Percentiles rank a stretch among this genome's conserved stretches.
phyloP scores from a whole-genome alignment of 2,797 vertebrate species.

The Betta splendens region DNA sequence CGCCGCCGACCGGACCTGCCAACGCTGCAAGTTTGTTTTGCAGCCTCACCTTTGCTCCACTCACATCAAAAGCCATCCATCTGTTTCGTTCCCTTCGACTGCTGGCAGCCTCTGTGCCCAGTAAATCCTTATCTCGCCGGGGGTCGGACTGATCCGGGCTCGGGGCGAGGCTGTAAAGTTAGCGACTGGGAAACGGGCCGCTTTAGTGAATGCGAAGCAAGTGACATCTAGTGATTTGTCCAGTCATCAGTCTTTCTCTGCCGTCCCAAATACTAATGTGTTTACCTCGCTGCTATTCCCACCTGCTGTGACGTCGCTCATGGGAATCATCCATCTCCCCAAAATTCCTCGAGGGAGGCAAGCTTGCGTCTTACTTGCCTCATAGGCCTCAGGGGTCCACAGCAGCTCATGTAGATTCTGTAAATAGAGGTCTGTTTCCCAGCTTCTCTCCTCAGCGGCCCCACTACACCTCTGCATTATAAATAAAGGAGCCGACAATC shows the following conservation, averaged over 20 bases:
- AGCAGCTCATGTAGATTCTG: constrained; percentile 51
- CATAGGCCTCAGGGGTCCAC: constrained; percentile 36
- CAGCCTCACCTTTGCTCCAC: constrained; percentile 58
- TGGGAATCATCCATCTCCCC: constrained; percentile 49
- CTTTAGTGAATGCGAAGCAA: constrained; percentile 41
- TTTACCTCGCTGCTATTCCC: constrained; percentile 59
- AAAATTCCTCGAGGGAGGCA: constrained; percentile 48
- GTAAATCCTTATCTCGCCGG: constrained; percentile 62
- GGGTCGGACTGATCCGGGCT: constrained; percentile 49
- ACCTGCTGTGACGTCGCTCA: constrained; percentile 41
- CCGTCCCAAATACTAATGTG: constrained; percentile 35
- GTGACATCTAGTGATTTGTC: constrained; percentile 31
- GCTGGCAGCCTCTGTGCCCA: constrained; percentile 26
- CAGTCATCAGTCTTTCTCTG: constrained; percentile 15
- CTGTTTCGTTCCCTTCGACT: constrained; percentile 33
- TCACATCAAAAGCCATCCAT: constrained; percentile 50
- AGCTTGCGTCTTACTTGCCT: constrained; percentile 43
- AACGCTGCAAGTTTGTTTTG: constrained; percentile 39
- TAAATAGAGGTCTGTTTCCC: constrained; percentile 50
- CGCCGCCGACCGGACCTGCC: constrained; percentile 11
- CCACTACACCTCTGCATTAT: constrained; percentile 18
- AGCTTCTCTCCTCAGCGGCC: constrained; percentile 34
- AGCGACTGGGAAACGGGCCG: constrained; percentile 36
- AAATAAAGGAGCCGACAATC: constrained; percentile 38
- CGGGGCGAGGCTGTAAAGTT: constrained; percentile 45